Evolutionary conservation across 2,797 vertebrate species (phyloP).

Genomic region (Hypotaenidia okinawae): DNA sequence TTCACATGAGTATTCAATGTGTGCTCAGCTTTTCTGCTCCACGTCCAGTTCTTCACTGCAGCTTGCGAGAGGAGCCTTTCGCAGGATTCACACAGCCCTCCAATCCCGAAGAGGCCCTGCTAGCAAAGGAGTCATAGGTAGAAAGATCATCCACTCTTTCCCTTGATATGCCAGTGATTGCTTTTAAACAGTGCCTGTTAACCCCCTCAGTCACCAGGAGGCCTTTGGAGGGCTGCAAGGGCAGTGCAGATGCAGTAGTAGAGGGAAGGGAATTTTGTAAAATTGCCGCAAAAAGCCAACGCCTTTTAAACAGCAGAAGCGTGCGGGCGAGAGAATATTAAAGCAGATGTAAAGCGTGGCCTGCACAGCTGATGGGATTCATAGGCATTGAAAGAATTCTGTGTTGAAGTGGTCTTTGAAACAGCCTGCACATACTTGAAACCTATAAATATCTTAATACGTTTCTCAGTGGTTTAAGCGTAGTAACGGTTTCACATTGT

Average conservation of each 20-base stretch:
- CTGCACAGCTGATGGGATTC: not conserved
- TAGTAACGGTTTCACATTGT: conserved; percentile 3
- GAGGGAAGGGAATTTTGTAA: not conserved
- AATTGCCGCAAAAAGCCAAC: not conserved
- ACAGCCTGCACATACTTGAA: not conserved
- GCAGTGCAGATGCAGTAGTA: not conserved
- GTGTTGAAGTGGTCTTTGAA: not conserved
- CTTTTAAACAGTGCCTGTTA: not conserved
- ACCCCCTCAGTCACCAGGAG: not conserved
- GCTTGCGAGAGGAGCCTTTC: not conserved
- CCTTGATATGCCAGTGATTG: conserved; percentile 12
- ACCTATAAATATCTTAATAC: conserved; percentile 26
- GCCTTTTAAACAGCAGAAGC: not conserved
- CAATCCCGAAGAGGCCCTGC: not conserved
- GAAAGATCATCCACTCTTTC: not conserved
- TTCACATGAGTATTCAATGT: not conserved
- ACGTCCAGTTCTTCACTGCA: not conserved
- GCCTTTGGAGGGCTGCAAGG: not conserved
- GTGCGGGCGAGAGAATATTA: not conserved
- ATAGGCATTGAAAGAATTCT: conserved; percentile 10
- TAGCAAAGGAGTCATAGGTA: not conserved
- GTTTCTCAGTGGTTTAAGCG: conserved; percentile 43
- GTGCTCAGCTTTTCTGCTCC: not conserved
- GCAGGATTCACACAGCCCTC: not conserved
- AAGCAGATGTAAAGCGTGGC: not conserved